Base-by-base conservation (phyloP, 2,113 vertebrate genomes). In the Sceloporus tristichus region DNA sequence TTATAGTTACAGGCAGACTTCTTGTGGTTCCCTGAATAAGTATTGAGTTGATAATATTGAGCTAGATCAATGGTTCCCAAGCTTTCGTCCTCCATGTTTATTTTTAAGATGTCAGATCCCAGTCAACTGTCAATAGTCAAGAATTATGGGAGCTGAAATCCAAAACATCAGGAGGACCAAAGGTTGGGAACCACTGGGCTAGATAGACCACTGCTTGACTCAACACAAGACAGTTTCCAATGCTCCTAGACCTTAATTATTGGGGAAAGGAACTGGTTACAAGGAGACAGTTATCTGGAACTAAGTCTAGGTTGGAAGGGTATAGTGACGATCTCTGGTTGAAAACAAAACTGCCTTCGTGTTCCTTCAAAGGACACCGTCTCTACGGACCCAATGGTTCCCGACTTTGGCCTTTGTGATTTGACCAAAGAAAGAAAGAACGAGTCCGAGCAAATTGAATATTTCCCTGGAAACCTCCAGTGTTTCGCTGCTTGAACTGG, bases 381-480 rank as follows among this genome's bases (percentile, higher is more conserved):
- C 48, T 71, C n/a, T 40, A 4, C 13, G 27, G 66, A 4, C 23
- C 42, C 13, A 71, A 87, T 19, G 29, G 53, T 68, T 54, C 48
- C 62, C 71, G 5, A 14, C 16, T 71, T 54, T 40, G 76, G 27
- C 75, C n/a, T 42, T 34, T 48, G 53, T 10, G 27, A 82, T 27
- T 56, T 11, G 27, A 65, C 19, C 65, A 62, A 62, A 62, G 34
- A 38, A 42, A 71, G 21, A 53, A 74, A 85, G 13, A 53, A 75
- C 75, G 27, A 27, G 29, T 9, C 29, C 11, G 9, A 18, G 68
- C 70, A 85, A 75, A 75, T 66, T 27, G 42, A 53, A 74, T 83
- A 27, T 80, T 89, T 74, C 68, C 66, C n/a, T 38, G 11, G 9
- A 62, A 80, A 73, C 13, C 77, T 80, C 56, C 77, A 27, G 83